Conservation (phyloP, 1,140 invertebrate species). For the Apis florea region DNA sequence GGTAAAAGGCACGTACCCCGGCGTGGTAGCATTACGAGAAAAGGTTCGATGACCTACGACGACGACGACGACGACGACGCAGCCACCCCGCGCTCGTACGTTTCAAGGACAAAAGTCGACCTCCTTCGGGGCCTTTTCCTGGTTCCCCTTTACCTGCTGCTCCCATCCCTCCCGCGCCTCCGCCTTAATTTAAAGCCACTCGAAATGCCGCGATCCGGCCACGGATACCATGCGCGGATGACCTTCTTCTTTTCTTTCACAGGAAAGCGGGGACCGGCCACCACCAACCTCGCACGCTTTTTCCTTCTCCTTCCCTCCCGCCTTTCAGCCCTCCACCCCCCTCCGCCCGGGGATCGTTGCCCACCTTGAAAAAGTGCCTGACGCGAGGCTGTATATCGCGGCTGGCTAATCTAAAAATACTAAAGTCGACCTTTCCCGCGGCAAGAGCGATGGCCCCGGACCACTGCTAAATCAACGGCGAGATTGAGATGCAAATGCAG, state of each 20-base stretch:
- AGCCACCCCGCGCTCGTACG: slow-evolving; percentile 41
- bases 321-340: not conserved
- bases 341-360: slow-evolving; percentile 5
- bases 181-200: slow-evolving; percentile 55
- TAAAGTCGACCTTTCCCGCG: slow-evolving; percentile 66
- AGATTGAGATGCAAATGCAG: slow-evolving; percentile 78
- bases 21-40: slow-evolving; percentile 24
- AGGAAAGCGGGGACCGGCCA: slow-evolving; percentile 4
- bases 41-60: slow-evolving; percentile 52
- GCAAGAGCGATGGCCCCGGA: slow-evolving; percentile 64
- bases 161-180: slow-evolving; percentile 22
- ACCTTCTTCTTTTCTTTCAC: slow-evolving; percentile 52
- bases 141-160: slow-evolving; percentile 41
- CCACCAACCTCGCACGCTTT: not conserved
- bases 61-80: slow-evolving; percentile 48
- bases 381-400: slow-evolving; percentile 63
- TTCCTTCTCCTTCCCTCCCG: not conserved
- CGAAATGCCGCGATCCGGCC: not conserved
- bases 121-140: slow-evolving; percentile 63
- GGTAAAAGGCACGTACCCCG: slow-evolving; percentile 40
- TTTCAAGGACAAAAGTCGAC: slow-evolving; percentile 66
- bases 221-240: not conserved
- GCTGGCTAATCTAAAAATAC: slow-evolving; percentile 71
- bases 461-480: slow-evolving; percentile 73
- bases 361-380: slow-evolving; percentile 57